Evolutionary conservation across 2,888 invertebrate species (phyloP), one percentile per base, ranked within the genome.

Genomic region (Didymodactylos carnosus): DNA sequence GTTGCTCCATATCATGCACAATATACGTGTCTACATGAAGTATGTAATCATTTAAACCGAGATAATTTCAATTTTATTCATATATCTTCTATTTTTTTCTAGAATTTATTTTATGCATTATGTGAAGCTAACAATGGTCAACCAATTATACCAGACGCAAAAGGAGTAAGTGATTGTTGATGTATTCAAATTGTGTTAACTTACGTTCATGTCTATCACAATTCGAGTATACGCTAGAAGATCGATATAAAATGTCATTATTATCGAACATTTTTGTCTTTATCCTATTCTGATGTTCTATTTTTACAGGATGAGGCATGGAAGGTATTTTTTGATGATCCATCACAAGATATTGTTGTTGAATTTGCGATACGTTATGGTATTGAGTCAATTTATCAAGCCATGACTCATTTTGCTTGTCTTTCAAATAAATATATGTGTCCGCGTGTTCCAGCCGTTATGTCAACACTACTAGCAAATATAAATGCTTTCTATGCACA

Each of bases 331-430:
- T 99, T 97, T 84, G 95, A 97, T 81, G 94, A 94, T 79, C 91
- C 91, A 62, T 93, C 94, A 2, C 94, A 98, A 82, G 98, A 98
- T 83, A 93, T 98, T 72, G 95, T 97, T 1, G 97, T 98, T 81
- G 98, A 98, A 84, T 98, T 98, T 84, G 95, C 97, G 4, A 98
- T 98, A 95, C 88, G 98, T 86, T 98, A 97, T 84, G 98, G 98
- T 75, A 95, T 98, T 79, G 98, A 98, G 85, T 92, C 92, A 77
- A 99, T 98, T 79, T 98, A 98, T 85, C 97, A 98, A 85, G 94
- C 94, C 72, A 94, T 94, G 94, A 94, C 94, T 1, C 97, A 98
- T 85, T 99, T 99, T 85, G 97, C 98, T 85, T 99, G 98, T 85
- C 88, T 99, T 77, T 97, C 97, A 73, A 95, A 97, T 73, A 98